phyloP scores from a whole-genome alignment of 2,113 vertebrate genomes.

The Capreolus pygargus region DNA sequence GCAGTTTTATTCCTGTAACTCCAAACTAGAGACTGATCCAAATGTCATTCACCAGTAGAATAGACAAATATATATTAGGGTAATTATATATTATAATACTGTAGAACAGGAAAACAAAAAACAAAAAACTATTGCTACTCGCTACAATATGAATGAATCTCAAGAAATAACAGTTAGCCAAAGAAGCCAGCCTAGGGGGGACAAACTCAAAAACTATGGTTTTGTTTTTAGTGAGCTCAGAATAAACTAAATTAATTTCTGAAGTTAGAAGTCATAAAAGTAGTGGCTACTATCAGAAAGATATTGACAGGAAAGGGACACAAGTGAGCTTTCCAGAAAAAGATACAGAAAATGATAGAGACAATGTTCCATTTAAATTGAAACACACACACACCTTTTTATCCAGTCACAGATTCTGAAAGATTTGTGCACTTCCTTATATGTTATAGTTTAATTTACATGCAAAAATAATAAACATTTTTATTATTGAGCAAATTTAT shows the following conservation, averaged over 20 bases:
- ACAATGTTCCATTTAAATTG: background rate
- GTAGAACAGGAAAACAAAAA: background rate
- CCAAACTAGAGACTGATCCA: background rate
- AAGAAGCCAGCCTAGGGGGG: background rate
- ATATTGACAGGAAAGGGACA: background rate
- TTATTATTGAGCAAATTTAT: background rate
- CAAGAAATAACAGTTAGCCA: background rate
- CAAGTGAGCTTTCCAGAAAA: background rate
- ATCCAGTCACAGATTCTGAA: background rate
- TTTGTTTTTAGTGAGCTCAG: background rate
- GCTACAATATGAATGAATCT: background rate
- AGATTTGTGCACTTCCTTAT: background rate
- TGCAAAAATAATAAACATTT: background rate
- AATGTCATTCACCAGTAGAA: background rate
- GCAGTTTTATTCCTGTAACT: background rate
- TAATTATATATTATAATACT: background rate
- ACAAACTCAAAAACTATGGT: background rate
- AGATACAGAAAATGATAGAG: background rate
- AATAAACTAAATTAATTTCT: background rate
- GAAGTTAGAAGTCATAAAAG: background rate
- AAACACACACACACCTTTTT: background rate
- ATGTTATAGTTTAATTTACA: background rate
- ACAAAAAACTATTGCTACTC: background rate
- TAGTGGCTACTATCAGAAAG: background rate
- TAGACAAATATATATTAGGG: background rate